Evolutionary conservation across 2,113 vertebrate species (phyloP).

Genomic region (Albula goreensis): DNA sequence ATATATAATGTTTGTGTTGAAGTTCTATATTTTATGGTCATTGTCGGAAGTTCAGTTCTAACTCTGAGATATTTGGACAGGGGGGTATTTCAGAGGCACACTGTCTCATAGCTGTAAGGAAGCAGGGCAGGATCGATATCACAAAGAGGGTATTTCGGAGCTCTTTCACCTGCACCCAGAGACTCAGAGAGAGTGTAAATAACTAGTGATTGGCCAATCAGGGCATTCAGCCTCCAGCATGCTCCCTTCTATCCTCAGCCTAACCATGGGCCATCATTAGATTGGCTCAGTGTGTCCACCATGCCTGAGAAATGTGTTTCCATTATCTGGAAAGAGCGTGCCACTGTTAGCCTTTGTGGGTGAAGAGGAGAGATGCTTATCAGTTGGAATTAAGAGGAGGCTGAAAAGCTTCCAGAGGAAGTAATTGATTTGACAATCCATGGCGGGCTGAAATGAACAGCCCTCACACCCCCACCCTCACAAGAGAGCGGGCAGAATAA

Average conservation of each 20-base stretch:
- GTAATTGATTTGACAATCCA: slow-evolving; percentile 75
- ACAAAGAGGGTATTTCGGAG: slow-evolving; percentile 12
- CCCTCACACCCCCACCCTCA: slow-evolving; percentile 35
- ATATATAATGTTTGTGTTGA: no score
- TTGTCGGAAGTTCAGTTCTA: background rate
- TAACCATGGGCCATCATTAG: slow-evolving; percentile 67
- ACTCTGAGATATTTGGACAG: background rate
- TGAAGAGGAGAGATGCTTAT: slow-evolving; percentile 76
- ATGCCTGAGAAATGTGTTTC: slow-evolving; percentile 67
- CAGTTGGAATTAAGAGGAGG: slow-evolving; percentile 74
- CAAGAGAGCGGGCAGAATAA: slow-evolving; percentile 56
- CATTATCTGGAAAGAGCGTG: slow-evolving; percentile 66
- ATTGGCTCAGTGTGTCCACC: slow-evolving; percentile 60
- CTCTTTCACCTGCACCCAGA: slow-evolving; percentile 50
- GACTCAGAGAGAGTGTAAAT: slow-evolving; percentile 65
- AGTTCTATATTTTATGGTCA: background rate
- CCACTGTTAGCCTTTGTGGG: slow-evolving; percentile 61
- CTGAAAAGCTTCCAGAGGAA: slow-evolving; percentile 56
- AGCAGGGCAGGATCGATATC: slow-evolving; percentile 38
- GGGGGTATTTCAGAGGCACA: slow-evolving; percentile 16
- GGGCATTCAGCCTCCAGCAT: slow-evolving; percentile 54
- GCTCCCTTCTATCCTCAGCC: slow-evolving; percentile 68
- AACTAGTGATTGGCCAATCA: slow-evolving; percentile 68
- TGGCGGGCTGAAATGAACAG: slow-evolving; percentile 51
- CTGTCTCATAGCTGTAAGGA: slow-evolving; percentile 33